A percentile compares a stretch with the other conserved stretches of the same genome.
phyloP scores from a whole-genome alignment of 2,888 invertebrate species.

The Aproaerema taeniolella region DNA sequence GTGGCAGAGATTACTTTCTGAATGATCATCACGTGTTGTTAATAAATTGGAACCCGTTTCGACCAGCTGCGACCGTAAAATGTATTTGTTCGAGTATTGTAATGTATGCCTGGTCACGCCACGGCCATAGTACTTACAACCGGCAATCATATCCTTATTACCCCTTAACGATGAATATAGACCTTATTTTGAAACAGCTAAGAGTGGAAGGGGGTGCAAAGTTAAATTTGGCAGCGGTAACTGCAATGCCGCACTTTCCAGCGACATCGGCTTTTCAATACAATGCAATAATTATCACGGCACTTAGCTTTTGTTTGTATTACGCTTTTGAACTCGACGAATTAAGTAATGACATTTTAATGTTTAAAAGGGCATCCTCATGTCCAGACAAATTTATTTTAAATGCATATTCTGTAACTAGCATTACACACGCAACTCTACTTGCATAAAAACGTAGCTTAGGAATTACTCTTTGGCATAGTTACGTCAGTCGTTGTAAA shows the following conservation, averaged over 20 bases:
- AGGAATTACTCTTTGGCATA: too few relatives aligned
- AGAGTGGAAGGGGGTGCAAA: slow-evolving; percentile 15
- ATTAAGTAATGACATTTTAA: slow-evolving; percentile 6
- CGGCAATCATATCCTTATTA: slow-evolving; percentile 24
- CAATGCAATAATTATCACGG: slow-evolving; percentile 38
- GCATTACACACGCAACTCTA: too few relatives aligned
- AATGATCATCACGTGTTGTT: slow-evolving; percentile 35
- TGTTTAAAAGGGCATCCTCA: too few relatives aligned
- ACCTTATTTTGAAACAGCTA: slow-evolving; percentile 1
- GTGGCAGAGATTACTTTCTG: slow-evolving; percentile 8
- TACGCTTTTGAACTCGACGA: slow-evolving; percentile 16
- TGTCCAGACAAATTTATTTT: too few relatives aligned
- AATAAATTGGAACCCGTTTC: slow-evolving; percentile 42
- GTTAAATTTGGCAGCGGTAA: slow-evolving; percentile 20
- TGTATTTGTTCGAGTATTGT: slow-evolving; percentile 24
- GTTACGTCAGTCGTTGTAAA: too few relatives aligned
- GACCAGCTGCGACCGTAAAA: slow-evolving; percentile 25
- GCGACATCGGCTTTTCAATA: slow-evolving; percentile 42
- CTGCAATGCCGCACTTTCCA: slow-evolving; percentile 43
- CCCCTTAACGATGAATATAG: slow-evolving; percentile 13
- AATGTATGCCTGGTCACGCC: slow-evolving; percentile 52
- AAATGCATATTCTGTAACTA: too few relatives aligned
- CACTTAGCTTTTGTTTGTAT: slow-evolving; percentile 26
- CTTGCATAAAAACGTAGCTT: too few relatives aligned
- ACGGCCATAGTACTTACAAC: slow-evolving; percentile 42